phyloP scores from a whole-genome alignment of 2,113 vertebrate species.

The Albula glossodonta region DNA sequence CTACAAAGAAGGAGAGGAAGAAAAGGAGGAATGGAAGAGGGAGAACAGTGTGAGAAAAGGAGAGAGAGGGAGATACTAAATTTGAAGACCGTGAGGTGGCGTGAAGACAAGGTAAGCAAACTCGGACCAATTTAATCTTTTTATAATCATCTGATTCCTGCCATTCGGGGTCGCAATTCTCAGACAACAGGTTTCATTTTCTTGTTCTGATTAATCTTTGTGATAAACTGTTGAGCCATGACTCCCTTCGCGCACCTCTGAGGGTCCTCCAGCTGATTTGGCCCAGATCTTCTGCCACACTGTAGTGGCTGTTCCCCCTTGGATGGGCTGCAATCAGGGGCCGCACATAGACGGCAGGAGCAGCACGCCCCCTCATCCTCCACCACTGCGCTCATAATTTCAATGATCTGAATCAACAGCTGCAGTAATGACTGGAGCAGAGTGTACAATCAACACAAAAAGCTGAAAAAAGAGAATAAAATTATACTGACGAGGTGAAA shows the following conservation, averaged over 20 bases:
- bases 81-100: not conserved
- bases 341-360: not conserved
- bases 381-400: not conserved
- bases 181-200: not conserved
- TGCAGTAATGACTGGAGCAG: not conserved
- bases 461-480: not conserved
- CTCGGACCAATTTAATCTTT: not conserved
- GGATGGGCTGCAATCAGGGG: not conserved
- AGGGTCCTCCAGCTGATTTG: not conserved
- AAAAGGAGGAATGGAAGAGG: too few relatives aligned
- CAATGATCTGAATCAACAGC: not conserved
- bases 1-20: not conserved
- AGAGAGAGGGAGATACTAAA: not conserved
- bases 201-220: not conserved
- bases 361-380: not conserved
- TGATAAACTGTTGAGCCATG: not conserved
- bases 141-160: not conserved
- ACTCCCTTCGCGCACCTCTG: not conserved
- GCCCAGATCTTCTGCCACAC: not conserved
- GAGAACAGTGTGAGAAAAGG: not conserved
- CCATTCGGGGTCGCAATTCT: not conserved
- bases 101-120: not conserved
- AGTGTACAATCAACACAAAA: not conserved
- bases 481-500: not conserved
- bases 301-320: not conserved